Percentiles rank a stretch among this genome's conserved stretches.
These are phyloP conservation scores for Centropus unirufus DNA, from an alignment of 2,113 vertebrate genomes.

Conservation along the genomic window DNA sequence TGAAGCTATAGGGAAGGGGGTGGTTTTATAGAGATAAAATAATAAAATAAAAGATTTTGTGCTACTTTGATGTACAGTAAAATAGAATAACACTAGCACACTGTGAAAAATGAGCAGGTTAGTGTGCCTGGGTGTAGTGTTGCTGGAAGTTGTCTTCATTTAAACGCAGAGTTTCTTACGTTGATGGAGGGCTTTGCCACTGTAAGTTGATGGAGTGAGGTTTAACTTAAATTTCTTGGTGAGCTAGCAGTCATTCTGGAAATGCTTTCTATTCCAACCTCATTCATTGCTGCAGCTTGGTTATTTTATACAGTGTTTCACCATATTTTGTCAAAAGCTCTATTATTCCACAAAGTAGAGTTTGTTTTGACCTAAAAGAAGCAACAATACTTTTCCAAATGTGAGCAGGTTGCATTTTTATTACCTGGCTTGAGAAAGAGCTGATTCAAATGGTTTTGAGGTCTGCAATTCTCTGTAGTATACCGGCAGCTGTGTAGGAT, in stretches of 20 bases:
- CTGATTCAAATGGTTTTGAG: background rate
- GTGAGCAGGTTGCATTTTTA: slow-evolving; percentile 33
- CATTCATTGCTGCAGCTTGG: slow-evolving; percentile 45
- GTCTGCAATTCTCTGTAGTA: background rate
- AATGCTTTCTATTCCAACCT: slow-evolving; percentile 48
- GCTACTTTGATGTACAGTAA: slow-evolving; percentile 54
- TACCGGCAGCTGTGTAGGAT: background rate
- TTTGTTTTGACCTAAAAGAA: slow-evolving; percentile 16
- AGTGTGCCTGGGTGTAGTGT: slow-evolving; percentile 57
- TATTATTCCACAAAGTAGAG: slow-evolving; percentile 49
- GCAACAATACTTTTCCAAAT: background rate
- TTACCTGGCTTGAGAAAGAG: background rate
- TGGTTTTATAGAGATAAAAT: slow-evolving; percentile 52
- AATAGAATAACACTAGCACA: slow-evolving; percentile 51
- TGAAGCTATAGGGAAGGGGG: background rate
- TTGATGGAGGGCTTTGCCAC: slow-evolving; percentile 63
- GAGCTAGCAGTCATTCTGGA: slow-evolving; percentile 58
- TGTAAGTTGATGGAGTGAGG: slow-evolving; percentile 62
- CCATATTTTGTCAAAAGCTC: slow-evolving; percentile 37
- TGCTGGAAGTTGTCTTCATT: slow-evolving; percentile 67
- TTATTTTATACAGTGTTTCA: slow-evolving; percentile 50
- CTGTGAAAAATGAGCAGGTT: slow-evolving; percentile 63
- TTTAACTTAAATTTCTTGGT: slow-evolving; percentile 69
- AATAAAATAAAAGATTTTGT: slow-evolving; percentile 56
- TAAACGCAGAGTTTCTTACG: slow-evolving; percentile 56